Evolutionary conservation across 2,797 vertebrate species (phyloP).

Genomic region (Peromyscus melanophrys): DNA sequence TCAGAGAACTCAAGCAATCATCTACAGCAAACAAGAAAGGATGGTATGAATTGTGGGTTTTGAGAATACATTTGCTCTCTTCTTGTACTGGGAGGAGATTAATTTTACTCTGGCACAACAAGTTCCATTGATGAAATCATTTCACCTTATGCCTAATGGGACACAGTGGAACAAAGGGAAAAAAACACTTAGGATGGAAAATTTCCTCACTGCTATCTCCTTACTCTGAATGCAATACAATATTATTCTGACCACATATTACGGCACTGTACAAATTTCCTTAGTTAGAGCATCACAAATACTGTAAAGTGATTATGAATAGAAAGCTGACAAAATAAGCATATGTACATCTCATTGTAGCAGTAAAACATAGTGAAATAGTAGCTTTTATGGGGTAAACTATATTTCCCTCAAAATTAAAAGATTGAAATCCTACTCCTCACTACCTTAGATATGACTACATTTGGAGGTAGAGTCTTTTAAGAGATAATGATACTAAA

Average conservation of each 20-base stretch:
- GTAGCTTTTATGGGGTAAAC: background rate
- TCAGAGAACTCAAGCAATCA: slow-evolving; percentile 54
- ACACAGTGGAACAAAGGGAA: background rate
- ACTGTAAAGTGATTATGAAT: background rate
- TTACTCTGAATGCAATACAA: background rate
- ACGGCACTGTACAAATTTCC: background rate
- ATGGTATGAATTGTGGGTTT: slow-evolving; percentile 47
- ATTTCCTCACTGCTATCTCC: background rate
- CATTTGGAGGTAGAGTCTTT: background rate
- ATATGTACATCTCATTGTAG: background rate
- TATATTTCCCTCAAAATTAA: background rate
- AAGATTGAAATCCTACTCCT: background rate
- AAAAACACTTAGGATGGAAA: background rate
- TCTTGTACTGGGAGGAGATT: slow-evolving; percentile 31
- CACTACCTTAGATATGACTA: background rate
- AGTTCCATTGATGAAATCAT: background rate
- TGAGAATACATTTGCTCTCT: slow-evolving; percentile 31
- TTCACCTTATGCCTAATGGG: slow-evolving; percentile 13
- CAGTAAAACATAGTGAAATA: background rate
- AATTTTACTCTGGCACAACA: slow-evolving; percentile 45
- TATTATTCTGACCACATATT: background rate
- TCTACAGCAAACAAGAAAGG: slow-evolving; percentile 43
- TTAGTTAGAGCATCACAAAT: background rate
- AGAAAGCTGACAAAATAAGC: background rate
- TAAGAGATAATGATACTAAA: slow-evolving; percentile 18